Conservation (phyloP, 2,797 vertebrate species). For the Philypnodon macrostomus region DNA sequence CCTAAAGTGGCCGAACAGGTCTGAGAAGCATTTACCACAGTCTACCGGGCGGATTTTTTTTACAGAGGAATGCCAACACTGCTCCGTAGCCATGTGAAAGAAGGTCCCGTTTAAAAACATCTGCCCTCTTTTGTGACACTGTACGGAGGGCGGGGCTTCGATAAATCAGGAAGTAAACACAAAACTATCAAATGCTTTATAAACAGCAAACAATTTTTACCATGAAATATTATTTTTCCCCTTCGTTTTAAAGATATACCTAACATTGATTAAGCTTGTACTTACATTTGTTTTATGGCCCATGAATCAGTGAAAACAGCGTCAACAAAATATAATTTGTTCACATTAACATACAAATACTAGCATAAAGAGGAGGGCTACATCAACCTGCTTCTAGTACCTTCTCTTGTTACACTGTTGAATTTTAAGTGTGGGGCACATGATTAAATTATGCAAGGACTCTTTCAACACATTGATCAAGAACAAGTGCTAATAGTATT, state of each 20-base stretch:
- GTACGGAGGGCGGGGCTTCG: neutral
- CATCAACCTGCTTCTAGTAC: neutral
- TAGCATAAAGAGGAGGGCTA: neutral
- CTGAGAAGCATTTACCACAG: neutral
- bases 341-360: no score
- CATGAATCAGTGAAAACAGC: no score
- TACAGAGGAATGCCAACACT: neutral
- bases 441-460: conserved; percentile 11
- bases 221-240: no score
- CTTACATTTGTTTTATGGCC: no score
- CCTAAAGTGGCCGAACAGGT: neutral
- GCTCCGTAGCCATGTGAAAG: neutral
- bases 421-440: neutral
- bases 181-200: no score
- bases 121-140: neutral
- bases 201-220: no score
- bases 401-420: conserved; percentile 7
- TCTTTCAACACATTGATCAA: neutral
- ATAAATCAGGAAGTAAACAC: conserved; percentile 1
- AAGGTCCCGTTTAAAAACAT: conserved; percentile 1
- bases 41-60: neutral
- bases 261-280: no score
- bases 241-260: no score
- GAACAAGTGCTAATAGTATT: neutral
- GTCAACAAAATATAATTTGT: no score